Percentiles rank a stretch among this genome's conserved stretches.
Conservation (phyloP, 2,888 invertebrate species). For the Drosophila histrio region DNA sequence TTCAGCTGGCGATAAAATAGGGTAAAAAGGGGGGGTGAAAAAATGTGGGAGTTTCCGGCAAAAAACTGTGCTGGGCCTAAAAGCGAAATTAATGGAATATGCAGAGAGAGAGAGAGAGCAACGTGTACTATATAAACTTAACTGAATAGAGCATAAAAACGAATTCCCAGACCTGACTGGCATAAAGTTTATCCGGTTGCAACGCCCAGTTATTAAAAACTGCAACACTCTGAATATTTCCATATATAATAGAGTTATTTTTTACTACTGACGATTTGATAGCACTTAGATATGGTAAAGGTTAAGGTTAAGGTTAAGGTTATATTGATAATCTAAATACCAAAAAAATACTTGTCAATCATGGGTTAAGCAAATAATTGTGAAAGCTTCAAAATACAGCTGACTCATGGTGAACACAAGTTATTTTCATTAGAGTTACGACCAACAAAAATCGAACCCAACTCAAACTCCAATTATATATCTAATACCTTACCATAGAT, state of each 20-base stretch:
- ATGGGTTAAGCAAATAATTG: neutral
- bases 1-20: neutral
- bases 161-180: neutral
- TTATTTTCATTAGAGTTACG: too few relatives aligned
- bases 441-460: neutral
- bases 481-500: neutral
- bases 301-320: neutral
- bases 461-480: neutral
- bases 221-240: neutral
- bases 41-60: neutral
- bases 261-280: neutral
- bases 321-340: neutral
- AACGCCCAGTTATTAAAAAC: neutral
- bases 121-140: neutral
- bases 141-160: neutral
- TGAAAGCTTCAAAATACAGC: neutral
- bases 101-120: too few relatives aligned
- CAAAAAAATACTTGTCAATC: neutral
- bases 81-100: conserved; percentile 28
- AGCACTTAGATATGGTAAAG: neutral
- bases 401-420: neutral
- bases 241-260: neutral
- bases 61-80: neutral
- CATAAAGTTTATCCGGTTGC: neutral
- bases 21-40: neutral